Evolutionary conservation across 2,797 vertebrate species (phyloP).

Genomic region (Echeneis naucrates): DNA sequence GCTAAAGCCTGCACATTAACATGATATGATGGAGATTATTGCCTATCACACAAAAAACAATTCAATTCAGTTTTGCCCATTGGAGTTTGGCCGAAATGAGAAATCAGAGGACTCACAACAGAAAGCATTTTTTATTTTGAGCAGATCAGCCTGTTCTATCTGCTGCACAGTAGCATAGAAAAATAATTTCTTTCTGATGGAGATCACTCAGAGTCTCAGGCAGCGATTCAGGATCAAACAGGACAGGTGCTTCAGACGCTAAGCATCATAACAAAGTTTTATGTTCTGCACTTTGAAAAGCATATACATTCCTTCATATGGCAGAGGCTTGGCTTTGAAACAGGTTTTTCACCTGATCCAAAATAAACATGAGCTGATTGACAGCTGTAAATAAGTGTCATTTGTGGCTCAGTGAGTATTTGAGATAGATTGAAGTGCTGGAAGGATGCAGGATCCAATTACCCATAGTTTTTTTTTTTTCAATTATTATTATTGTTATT

Average conservation of each 20-base stretch:
- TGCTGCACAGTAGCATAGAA: not conserved
- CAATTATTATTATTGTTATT: no score
- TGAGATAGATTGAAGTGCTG: slow-evolving; percentile 2
- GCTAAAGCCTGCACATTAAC: no score
- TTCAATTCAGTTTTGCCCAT: not conserved
- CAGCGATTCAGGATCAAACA: not conserved
- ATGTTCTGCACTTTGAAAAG: not conserved
- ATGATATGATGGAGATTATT: no score
- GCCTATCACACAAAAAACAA: no score
- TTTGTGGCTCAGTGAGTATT: not conserved
- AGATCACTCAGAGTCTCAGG: slow-evolving; percentile 3
- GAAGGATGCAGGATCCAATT: slow-evolving; percentile 9
- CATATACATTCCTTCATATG: not conserved
- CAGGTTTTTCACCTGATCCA: not conserved
- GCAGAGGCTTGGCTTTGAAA: not conserved
- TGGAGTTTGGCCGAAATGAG: not conserved
- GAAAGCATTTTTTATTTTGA: not conserved
- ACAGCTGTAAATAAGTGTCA: slow-evolving; percentile 39
- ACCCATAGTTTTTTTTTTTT: slow-evolving; percentile 16
- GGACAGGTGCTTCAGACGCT: not conserved
- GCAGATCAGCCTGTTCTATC: not conserved
- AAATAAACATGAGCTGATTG: slow-evolving; percentile 26
- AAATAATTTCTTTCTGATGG: not conserved
- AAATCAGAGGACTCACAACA: not conserved
- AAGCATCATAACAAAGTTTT: not conserved